Evolutionary conservation across 2,113 vertebrate species (phyloP).

Genomic region (Macrotis lagotis): DNA sequence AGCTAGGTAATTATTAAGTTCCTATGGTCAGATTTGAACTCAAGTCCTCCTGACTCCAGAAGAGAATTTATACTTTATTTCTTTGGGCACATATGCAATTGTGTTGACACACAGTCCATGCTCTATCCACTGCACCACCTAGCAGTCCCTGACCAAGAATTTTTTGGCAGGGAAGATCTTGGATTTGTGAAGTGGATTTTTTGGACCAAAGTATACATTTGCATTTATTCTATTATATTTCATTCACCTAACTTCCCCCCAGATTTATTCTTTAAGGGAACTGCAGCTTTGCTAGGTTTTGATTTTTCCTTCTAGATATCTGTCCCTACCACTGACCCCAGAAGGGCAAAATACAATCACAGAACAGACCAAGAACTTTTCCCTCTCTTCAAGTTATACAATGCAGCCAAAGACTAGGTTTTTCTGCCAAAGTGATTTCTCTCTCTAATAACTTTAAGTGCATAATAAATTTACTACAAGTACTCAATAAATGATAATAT

Average conservation of each 20-base stretch:
- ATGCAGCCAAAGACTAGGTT: background rate
- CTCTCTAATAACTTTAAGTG: background rate
- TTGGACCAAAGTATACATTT: too few relatives aligned
- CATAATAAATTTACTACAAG: background rate
- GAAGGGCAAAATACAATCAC: background rate
- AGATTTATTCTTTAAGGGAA: background rate
- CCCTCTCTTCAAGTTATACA: background rate
- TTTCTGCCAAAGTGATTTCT: background rate
- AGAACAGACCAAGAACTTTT: background rate
- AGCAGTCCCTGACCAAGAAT: too few relatives aligned
- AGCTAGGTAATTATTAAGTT: too few relatives aligned
- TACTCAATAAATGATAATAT: background rate
- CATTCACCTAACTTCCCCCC: too few relatives aligned
- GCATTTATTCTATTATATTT: too few relatives aligned
- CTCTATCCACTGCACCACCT: too few relatives aligned
- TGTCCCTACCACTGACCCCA: background rate
- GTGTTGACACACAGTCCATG: background rate
- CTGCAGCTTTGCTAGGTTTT: background rate
- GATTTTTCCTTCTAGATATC: background rate
- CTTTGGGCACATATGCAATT: background rate
- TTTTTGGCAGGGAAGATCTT: too few relatives aligned
- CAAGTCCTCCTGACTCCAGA: too few relatives aligned
- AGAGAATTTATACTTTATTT: background rate
- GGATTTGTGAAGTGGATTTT: too few relatives aligned
- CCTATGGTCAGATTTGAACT: too few relatives aligned